Base-by-base conservation (phyloP, 2,113 vertebrate species). In the Anas platyrhynchos region DNA sequence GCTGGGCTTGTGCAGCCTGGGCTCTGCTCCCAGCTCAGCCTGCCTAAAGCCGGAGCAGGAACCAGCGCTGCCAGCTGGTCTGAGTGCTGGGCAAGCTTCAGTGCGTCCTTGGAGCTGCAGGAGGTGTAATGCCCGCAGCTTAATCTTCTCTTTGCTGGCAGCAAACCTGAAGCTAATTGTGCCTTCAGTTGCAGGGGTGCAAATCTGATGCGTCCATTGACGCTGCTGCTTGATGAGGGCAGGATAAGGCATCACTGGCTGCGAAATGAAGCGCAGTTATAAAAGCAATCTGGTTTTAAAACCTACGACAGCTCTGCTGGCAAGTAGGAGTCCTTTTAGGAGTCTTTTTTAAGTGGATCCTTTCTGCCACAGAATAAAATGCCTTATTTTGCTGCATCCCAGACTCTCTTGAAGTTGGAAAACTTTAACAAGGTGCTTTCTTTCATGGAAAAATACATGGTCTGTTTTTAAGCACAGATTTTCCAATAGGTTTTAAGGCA, bases 21-120 rank as follows among this genome's bases (percentile, higher is more conserved):
- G 50, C 50, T 25, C 50, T 12, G 11, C 23, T 50, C 23, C 50
- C 50, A 50, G 50, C 22, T 25, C 50, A 50, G 50, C 23, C 50
- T 50, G 50, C 50, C 23, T 25, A 50, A 50, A 50, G 50, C 50
- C 11, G 23, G 50, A 20, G 22, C 48, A 23, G 50, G 50, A 50
- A 50, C 50, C 48, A 7, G 48, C 6, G 12, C 22, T 50, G 50
- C 50, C 50, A 50, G 23, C 50, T 25, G 6, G 50, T 50, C 50
- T 50, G 54, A 79, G 73, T 27, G 32, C 11, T 0, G 3, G 29
- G 36, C 11, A 52, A 34, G 50, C 8, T 62, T 65, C 31, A 21
- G 15, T 6, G 9, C 0, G 1, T 0, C 2, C n/a, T 41, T 46
- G n/a, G 61, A 61, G 63, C 65, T 29, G 13, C 61, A 16, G 58